A percentile compares a stretch with the other conserved stretches of the same genome.
Evolutionary conservation across 1,140 invertebrate species (phyloP).

Genomic region (Saccostrea echinata): DNA sequence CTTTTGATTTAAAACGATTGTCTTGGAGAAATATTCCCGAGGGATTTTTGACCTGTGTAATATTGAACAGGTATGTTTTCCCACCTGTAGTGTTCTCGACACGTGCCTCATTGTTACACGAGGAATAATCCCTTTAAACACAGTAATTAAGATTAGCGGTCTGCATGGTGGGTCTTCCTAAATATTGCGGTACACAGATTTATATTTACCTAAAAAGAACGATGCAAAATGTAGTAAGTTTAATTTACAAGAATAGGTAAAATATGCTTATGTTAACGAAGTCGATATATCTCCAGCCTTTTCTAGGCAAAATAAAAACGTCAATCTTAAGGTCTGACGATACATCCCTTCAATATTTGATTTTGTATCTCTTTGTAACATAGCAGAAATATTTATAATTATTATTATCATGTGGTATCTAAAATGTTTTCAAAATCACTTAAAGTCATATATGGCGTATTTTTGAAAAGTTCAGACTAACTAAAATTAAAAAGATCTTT

Average conservation of each 20-base stretch:
- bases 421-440: no score
- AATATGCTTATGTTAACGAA: no score
- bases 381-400: no score
- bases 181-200: neutral
- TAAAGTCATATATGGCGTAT: no score
- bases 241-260: neutral
- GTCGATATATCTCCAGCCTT: no score
- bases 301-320: no score
- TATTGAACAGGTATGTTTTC: slow-evolving; percentile 21
- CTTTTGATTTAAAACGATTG: slow-evolving; percentile 35
- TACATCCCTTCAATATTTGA: no score
- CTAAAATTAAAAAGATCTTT: no score
- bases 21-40: neutral
- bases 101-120: slow-evolving; percentile 26
- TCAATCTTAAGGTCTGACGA: no score
- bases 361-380: no score
- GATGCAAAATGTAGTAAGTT: neutral
- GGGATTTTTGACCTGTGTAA: neutral
- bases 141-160: neutral
- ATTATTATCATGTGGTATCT: no score
- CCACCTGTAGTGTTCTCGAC: slow-evolving; percentile 18
- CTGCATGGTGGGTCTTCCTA: neutral
- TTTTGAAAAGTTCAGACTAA: no score
- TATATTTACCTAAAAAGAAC: neutral
- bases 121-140: neutral